Evolutionary conservation across 2,113 vertebrate species (phyloP).

Genomic region (Etheostoma spectabile): DNA sequence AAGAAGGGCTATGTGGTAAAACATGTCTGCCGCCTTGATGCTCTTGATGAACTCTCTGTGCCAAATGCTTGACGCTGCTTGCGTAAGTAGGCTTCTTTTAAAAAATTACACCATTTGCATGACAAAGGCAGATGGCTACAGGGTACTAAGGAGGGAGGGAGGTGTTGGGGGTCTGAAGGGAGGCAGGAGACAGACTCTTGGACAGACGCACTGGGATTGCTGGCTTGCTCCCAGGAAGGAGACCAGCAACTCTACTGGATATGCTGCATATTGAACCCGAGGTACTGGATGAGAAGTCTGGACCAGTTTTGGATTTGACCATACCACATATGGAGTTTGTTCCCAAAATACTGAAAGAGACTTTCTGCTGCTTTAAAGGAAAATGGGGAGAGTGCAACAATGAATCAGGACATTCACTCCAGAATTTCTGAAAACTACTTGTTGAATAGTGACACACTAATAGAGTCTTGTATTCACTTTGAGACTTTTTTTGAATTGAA

Average conservation of each 20-base stretch:
- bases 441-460: slow-evolving; percentile 1
- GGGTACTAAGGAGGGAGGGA: slow-evolving; percentile 59
- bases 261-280: slow-evolving; percentile 35
- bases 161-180: slow-evolving; percentile 41
- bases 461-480: not conserved
- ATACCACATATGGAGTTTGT: slow-evolving; percentile 12
- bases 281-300: slow-evolving; percentile 7
- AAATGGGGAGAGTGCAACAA: slow-evolving; percentile 1
- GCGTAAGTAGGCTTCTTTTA: slow-evolving; percentile 78
- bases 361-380: slow-evolving; percentile 8
- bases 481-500: not conserved
- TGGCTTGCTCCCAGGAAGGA: slow-evolving; percentile 48
- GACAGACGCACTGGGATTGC: slow-evolving; percentile 49
- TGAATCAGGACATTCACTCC: not conserved
- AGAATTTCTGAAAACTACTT: slow-evolving; percentile 8
- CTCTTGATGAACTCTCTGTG: slow-evolving; percentile 73
- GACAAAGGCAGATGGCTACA: slow-evolving; percentile 79
- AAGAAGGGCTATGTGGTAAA: slow-evolving; percentile 62
- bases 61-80: slow-evolving; percentile 81
- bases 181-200: slow-evolving; percentile 45
- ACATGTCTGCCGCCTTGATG: slow-evolving; percentile 53
- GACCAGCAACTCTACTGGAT: slow-evolving; percentile 43
- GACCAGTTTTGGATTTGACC: slow-evolving; percentile 29
- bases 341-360: slow-evolving; percentile 6
- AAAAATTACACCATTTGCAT: slow-evolving; percentile 84